These are phyloP conservation scores for Phyllostomus discolor DNA, from an alignment of 2,113 vertebrate genomes.

Conservation along the genomic window DNA sequence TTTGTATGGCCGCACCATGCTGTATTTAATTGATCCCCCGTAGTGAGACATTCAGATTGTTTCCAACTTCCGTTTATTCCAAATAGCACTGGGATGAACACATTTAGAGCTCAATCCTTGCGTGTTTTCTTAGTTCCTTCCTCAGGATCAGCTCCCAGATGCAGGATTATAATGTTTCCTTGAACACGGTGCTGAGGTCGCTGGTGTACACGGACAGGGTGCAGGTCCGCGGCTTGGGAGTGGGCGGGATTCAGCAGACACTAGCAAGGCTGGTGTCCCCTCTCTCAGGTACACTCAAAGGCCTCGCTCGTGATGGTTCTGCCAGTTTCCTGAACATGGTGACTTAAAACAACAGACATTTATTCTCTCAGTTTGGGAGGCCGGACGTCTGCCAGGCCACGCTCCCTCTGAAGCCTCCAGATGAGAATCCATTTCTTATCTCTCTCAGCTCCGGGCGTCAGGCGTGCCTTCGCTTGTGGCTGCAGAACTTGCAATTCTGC, in stretches of 20 bases:
- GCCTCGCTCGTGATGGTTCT: rapidly evolving
- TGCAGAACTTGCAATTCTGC: not conserved
- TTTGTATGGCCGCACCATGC: too few relatives aligned
- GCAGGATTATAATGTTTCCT: not conserved
- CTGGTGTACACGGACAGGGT: rapidly evolving
- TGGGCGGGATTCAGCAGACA: rapidly evolving
- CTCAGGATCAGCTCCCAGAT: not conserved
- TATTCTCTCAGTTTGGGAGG: not conserved
- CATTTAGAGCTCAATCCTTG: not conserved
- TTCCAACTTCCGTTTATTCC: not conserved
- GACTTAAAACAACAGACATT: not conserved
- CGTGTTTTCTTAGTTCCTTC: not conserved
- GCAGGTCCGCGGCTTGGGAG: not conserved
- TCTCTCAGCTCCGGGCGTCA: not conserved
- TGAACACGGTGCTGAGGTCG: not conserved
- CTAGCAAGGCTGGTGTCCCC: not conserved
- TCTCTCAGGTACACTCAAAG: not conserved
- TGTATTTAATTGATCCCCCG: not conserved
- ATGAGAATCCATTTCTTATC: not conserved
- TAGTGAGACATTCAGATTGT: not conserved
- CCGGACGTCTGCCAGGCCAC: not conserved
- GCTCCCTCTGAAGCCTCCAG: rapidly evolving
- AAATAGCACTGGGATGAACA: not conserved
- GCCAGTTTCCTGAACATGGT: rapidly evolving
- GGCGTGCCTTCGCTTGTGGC: not conserved